A percentile compares a stretch with the other conserved stretches of the same genome.
Evolutionary conservation across 2,888 invertebrate genomes (phyloP).

Genomic region (Lithophane socia): DNA sequence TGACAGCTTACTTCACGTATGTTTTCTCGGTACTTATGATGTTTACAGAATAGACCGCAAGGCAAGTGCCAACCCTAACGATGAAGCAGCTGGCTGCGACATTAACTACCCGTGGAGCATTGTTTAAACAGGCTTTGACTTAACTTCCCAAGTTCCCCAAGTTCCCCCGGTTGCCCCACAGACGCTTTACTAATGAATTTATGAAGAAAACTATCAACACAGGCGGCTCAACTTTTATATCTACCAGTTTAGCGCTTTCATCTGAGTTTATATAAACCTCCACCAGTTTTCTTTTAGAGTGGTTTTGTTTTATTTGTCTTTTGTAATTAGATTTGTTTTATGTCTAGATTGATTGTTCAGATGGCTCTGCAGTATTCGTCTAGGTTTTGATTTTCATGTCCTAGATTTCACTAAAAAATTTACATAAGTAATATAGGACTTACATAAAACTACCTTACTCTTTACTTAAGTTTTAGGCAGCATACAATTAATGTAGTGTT

Average conservation of each 20-base stretch:
- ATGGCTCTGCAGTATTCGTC: not conserved
- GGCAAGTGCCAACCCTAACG: conserved; percentile 41
- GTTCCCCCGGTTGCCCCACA: conserved; percentile 35
- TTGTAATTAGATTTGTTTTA: conserved; percentile 22
- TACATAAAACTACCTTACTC: not conserved
- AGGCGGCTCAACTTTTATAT: conserved; percentile 16
- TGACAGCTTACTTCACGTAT: not conserved
- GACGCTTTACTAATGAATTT: conserved; percentile 55
- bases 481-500: not conserved
- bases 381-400: not conserved
- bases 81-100: conserved; percentile 52
- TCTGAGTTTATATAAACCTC: conserved; percentile 1
- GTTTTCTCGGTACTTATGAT: not conserved
- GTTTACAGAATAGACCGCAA: too few species aligned
- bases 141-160: conserved; percentile 29
- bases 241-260: not conserved
- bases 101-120: conserved; percentile 51
- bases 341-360: not conserved
- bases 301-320: conserved; percentile 33
- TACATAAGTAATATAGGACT: not conserved
- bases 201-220: conserved; percentile 58
- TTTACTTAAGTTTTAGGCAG: not conserved
- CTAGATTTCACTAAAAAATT: not conserved
- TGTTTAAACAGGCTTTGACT: conserved; percentile 47
- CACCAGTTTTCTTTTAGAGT: not conserved